Percentiles rank a stretch among this genome's conserved stretches.
Conservation (phyloP, 2,888 invertebrate genomes). For the Philereme transversata region DNA sequence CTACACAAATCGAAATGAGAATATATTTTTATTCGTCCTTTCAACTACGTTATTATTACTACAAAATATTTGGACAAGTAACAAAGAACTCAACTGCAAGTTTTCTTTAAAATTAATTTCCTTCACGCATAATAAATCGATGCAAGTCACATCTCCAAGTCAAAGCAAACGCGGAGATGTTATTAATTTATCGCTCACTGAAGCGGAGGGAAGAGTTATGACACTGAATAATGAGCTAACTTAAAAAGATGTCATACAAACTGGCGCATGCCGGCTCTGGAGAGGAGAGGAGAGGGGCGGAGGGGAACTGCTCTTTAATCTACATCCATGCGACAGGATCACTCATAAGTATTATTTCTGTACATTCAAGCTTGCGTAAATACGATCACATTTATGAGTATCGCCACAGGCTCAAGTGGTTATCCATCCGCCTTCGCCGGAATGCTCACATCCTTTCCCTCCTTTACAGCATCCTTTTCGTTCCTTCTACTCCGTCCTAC, state of each 20-base stretch:
- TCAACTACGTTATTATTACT: too few species aligned
- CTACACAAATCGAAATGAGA: too few species aligned
- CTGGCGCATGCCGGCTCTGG: conserved; percentile 23
- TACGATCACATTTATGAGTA: too few species aligned
- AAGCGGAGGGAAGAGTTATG: conserved; percentile 44
- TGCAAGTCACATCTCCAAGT: conserved; percentile 8
- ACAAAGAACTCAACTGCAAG: conserved; percentile 3
- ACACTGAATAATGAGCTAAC: conserved; percentile 53
- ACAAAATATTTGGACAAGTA: background rate
- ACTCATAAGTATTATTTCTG: too few species aligned
- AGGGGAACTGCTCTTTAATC: background rate
- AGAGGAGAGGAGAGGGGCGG: conserved; percentile 3
- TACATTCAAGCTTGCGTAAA: too few species aligned
- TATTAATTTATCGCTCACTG: conserved; percentile 23
- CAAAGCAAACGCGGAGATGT: conserved; percentile 13
- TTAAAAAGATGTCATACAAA: conserved; percentile 57
- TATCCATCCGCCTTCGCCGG: too few species aligned
- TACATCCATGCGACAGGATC: too few species aligned
- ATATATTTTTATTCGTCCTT: too few species aligned
- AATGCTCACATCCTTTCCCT: too few species aligned
- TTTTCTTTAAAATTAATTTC: conserved; percentile 9
- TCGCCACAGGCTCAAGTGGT: too few species aligned
- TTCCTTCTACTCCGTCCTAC: too few species aligned
- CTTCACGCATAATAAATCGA: conserved; percentile 20
- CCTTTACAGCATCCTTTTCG: too few species aligned